A percentile compares a stretch with the other conserved stretches of the same genome.
These are phyloP conservation scores for Acrocephalus kingi DNA, from an alignment of 2,113 vertebrate species.

Conservation along the genomic window DNA sequence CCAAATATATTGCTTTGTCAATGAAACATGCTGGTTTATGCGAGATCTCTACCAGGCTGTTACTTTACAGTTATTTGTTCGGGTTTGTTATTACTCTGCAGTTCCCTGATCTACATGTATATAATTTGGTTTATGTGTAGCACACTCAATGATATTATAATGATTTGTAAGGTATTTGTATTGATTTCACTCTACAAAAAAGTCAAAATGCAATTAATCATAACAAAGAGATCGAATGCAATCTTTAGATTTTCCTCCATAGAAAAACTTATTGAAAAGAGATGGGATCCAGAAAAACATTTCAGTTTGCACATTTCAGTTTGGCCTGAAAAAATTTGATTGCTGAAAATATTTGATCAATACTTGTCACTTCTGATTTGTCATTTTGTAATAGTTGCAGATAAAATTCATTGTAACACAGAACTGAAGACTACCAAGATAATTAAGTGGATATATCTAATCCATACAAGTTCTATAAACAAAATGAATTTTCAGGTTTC, in stretches of 20 bases:
- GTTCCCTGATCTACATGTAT: slow-evolving; percentile 12
- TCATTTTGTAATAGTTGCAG: slow-evolving; percentile 42
- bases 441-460: slow-evolving; percentile 39
- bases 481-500: not conserved
- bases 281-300: not conserved
- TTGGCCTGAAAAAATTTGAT: slow-evolving; percentile 1
- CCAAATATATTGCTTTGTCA: slow-evolving; percentile 64
- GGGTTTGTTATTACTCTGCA: slow-evolving; percentile 24
- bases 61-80: slow-evolving; percentile 45
- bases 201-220: slow-evolving; percentile 32
- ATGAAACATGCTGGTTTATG: slow-evolving; percentile 55
- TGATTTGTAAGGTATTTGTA: slow-evolving; percentile 51
- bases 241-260: not conserved
- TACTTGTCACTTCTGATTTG: slow-evolving; percentile 43
- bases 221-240: not conserved
- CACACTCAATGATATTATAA: slow-evolving; percentile 4
- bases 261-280: slow-evolving; percentile 24
- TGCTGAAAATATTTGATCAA: slow-evolving; percentile 52
- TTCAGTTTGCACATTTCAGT: not conserved
- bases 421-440: slow-evolving; percentile 7
- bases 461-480: slow-evolving; percentile 13
- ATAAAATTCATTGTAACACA: not conserved
- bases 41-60: not conserved
- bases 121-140: not conserved
- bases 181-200: slow-evolving; percentile 31